A percentile compares a stretch with the other conserved stretches of the same genome.
Evolutionary conservation across 2,797 vertebrate genomes (phyloP).

Genomic region (Cyprinella venusta): DNA sequence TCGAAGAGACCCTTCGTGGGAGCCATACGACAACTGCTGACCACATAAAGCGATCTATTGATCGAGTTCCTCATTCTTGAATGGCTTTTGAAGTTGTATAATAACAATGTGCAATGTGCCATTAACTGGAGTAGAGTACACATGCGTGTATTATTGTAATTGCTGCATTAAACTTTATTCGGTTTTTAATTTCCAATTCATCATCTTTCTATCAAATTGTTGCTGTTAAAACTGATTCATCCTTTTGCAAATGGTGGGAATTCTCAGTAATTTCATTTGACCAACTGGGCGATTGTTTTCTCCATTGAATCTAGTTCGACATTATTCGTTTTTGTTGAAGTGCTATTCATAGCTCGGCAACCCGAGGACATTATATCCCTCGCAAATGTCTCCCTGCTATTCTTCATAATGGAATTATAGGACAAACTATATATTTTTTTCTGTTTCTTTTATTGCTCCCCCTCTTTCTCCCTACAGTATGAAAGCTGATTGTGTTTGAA

Average conservation of each 20-base stretch:
- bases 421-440: neutral
- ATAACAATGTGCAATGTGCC: conserved; percentile 53
- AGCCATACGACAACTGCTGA: conserved; percentile 45
- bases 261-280: neutral
- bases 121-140: conserved; percentile 49
- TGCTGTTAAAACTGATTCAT: conserved; percentile 11
- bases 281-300: conserved; percentile 2
- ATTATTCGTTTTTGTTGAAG: neutral
- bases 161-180: conserved; percentile 53
- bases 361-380: conserved; percentile 6
- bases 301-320: neutral
- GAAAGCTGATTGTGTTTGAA: conserved; percentile 44
- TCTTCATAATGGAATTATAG: conserved; percentile 38
- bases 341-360: conserved; percentile 9
- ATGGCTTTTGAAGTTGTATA: conserved; percentile 49
- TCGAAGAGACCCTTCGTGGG: conserved; percentile 21
- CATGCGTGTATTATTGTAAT: conserved; percentile 51
- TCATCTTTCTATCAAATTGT: conserved; percentile 29
- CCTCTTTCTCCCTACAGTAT: conserved; percentile 38
- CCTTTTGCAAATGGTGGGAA: neutral
- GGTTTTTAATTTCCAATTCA: conserved; percentile 45
- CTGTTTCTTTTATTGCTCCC: conserved; percentile 31
- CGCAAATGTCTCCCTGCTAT: conserved; percentile 29
- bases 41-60: conserved; percentile 32
- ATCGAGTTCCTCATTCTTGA: conserved; percentile 27